Conservation (phyloP, 2,797 vertebrate genomes). For the Columba guinea region DNA sequence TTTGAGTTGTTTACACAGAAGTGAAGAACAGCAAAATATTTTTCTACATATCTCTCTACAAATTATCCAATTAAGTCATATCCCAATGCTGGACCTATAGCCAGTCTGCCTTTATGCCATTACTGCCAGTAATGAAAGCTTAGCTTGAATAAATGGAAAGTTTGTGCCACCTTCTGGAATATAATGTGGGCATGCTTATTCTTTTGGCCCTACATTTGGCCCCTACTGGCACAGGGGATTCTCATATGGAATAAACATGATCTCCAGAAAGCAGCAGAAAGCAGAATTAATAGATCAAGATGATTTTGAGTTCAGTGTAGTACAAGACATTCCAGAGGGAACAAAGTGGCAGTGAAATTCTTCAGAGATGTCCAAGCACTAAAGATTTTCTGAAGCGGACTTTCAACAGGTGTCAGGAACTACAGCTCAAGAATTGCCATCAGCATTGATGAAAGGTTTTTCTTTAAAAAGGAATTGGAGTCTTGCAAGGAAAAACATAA, state of each 20-base stretch:
- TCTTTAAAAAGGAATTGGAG: background rate
- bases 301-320: background rate
- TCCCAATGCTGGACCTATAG: background rate
- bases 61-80: background rate
- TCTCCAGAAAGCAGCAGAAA: background rate
- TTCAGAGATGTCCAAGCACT: background rate
- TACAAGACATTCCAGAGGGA: background rate
- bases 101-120: background rate
- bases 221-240: background rate
- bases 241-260: background rate
- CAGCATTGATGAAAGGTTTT: background rate
- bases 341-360: background rate
- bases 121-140: background rate
- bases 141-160: background rate
- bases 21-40: background rate
- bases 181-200: background rate
- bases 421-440: background rate
- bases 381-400: background rate
- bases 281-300: background rate
- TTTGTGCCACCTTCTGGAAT: background rate
- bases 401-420: background rate
- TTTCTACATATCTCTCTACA: background rate
- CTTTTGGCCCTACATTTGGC: background rate
- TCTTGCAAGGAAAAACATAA: background rate
- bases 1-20: background rate